These are phyloP conservation scores for Tenebrio molitor DNA, from an alignment of 1,140 invertebrate species.

Conservation along the genomic window DNA sequence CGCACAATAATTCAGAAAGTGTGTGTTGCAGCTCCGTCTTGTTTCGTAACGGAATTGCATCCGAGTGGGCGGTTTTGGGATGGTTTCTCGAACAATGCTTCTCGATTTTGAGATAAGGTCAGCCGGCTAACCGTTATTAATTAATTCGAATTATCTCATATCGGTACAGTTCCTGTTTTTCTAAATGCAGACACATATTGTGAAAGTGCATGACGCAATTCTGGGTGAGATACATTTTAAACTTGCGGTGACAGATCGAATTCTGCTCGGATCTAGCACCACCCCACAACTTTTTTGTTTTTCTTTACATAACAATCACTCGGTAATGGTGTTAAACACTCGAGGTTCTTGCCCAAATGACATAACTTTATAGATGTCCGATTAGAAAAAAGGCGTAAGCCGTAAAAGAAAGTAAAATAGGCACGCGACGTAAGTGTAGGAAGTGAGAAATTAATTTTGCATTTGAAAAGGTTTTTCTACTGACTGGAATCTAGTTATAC, in stretches of 20 bases:
- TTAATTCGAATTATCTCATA: background rate
- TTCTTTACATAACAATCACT: background rate
- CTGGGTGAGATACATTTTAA: background rate
- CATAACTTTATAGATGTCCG: background rate
- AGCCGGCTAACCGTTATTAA: too few relatives aligned
- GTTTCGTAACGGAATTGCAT: too few relatives aligned
- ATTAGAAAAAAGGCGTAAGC: background rate
- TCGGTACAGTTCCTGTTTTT: constrained; percentile 5
- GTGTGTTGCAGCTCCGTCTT: too few relatives aligned
- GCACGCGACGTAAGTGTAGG: constrained; percentile 24
- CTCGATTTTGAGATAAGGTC: too few relatives aligned
- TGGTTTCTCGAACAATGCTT: background rate
- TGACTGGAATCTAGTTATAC: too few relatives aligned
- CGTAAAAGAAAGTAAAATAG: too few relatives aligned
- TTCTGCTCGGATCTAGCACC: too few relatives aligned
- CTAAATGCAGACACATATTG: constrained; percentile 9
- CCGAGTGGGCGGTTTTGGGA: too few relatives aligned
- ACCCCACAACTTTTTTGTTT: background rate
- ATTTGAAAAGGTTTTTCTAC: too few relatives aligned
- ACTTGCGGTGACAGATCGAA: background rate
- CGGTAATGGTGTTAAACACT: background rate
- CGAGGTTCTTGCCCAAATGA: background rate
- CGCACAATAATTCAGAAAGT: too few relatives aligned
- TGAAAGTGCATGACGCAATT: constrained; percentile 22
- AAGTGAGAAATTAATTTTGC: too few relatives aligned